Evolutionary conservation across 2,888 invertebrate species (phyloP), one percentile per base, ranked within the genome.

Genomic region (Dione vanillae): DNA sequence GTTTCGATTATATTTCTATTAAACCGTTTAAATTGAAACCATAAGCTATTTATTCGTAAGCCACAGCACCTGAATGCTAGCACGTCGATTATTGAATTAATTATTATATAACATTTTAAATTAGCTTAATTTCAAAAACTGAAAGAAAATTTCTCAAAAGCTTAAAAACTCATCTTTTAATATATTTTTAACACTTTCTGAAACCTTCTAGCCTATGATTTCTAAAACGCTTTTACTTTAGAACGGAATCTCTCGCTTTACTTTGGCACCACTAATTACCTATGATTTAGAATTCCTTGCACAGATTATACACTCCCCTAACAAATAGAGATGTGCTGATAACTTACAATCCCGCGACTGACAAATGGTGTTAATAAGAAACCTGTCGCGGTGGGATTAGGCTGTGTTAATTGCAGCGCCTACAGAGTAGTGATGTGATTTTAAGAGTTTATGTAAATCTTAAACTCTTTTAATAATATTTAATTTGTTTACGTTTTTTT

Each of bases 361-460:
- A 93, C 92, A 92, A 93, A 93, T 92, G 91, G 89, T 81, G 86
- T 87, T 91, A 92, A 90, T 92, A 93, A 92, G 92, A 92, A 93
- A 91, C 91, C 90, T 92, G 92, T 91, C 92, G 90, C 77, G 86
- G 85, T 80, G 74, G 89, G 89, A 88, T 91, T 90, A 90, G 80
- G 79, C 72, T 67, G 81, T 83, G 91, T 90, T 93, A 92, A 92
- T 92, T 92, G 87, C 83, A 85, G 37, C 85, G 83, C 85, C 78
- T 78, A 78, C 76, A 71, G 49, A 12, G 1, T 82, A 84, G 83
- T 75, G 85, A 77, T 80, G 85, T 52, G 49, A 2, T 14, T 12
- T 27, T 56, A 10, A 37, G 37, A 49, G 5, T 14, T 27, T 20
- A 59, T 16, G 40, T 37, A 37, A 8, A 43, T 12, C 14, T 14